These are phyloP conservation scores for Drosophila austrosaltans DNA, from an alignment of 2,888 invertebrate species.

Conservation along the genomic window DNA sequence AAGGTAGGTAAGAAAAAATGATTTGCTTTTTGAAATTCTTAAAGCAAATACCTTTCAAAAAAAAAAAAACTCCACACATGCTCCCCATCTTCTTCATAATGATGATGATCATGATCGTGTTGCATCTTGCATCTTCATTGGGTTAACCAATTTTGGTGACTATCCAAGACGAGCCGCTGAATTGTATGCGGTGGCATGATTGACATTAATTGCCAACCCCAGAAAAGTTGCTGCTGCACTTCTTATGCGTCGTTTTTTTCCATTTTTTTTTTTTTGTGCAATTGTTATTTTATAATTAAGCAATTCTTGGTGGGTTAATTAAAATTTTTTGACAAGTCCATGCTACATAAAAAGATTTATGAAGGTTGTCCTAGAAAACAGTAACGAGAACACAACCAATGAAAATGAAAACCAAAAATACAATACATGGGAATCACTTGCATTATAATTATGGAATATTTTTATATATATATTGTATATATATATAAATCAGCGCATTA, in stretches of 20 bases:
- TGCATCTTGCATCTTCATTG: slow-evolving; percentile 12
- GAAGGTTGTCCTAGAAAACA: slow-evolving; percentile 61
- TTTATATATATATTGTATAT: slow-evolving; percentile 31
- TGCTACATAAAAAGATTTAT: slow-evolving; percentile 50
- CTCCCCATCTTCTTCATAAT: slow-evolving; percentile 27
- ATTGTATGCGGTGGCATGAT: slow-evolving; percentile 49
- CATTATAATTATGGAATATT: slow-evolving; percentile 61
- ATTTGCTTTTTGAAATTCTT: slow-evolving; percentile 31
- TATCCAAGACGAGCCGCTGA: slow-evolving; percentile 18
- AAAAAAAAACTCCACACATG: neutral
- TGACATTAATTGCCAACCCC: slow-evolving; percentile 72
- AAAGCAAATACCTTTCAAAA: slow-evolving; percentile 31
- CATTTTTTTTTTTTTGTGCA: slow-evolving; percentile 43
- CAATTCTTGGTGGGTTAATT: slow-evolving; percentile 62
- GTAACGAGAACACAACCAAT: slow-evolving; percentile 12
- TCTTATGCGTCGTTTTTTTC: slow-evolving; percentile 46
- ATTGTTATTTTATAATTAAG: slow-evolving; percentile 63
- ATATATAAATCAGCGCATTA: slow-evolving; percentile 67
- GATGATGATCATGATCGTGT: slow-evolving; percentile 2
- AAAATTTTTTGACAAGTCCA: slow-evolving; percentile 64
- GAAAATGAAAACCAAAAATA: neutral
- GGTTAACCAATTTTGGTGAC: slow-evolving; percentile 46
- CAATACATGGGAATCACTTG: slow-evolving; percentile 57
- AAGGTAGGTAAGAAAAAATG: slow-evolving; percentile 46
- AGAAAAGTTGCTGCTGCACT: slow-evolving; percentile 55